Evolutionary conservation across 2,113 vertebrate genomes (phyloP), one percentile per base, ranked within the genome.

Genomic region (Elephantulus edwardii): DNA sequence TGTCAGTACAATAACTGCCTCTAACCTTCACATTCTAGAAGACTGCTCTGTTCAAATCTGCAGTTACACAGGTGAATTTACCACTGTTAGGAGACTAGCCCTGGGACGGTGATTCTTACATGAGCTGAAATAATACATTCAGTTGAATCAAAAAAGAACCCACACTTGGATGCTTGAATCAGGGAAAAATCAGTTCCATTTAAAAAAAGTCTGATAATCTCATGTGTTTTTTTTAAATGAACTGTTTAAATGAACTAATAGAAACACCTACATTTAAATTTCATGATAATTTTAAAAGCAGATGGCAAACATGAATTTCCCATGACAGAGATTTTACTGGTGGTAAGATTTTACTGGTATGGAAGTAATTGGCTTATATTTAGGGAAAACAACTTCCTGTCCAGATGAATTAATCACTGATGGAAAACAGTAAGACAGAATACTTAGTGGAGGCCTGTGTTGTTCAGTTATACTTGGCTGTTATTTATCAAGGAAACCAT

Each of bases 341-440:
- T 84, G 26, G 17, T 92, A 71, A 35, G 38, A 79, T 89, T 94
- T 91, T 78, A 70, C 42, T 76, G 20, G 42, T 80, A 83, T 90
- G 54, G 58, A 83, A 88, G 54, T 80, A 90, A 90, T 91, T 94
- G 60, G 17, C 87, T 93, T 91, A 87, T 38, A 50, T 83, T 92
- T 90, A 86, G 20, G 50, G 19, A 89, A 83, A 86, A 84, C 46
- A 91, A 22, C 33, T 91, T 88, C 80, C 44, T 83, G 66, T 74
- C 86, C 38, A 83, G 40, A 81, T 93, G 50, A 83, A 77, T 94
- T 94, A 83, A 72, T 86, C 77, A 66, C 6, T 92, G 76, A 89
- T 89, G n/a, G 44, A 80, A 90, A 66, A 26, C 93, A 94, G 75
- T 80, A 54, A 8, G 44, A 4, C 38, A 83, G 56, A 38, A 54